Evolutionary conservation across 53 echinoderm and acorn worm genomes (phyloP), one percentile per base, ranked within the genome.

Genomic region (Henricia sp.): DNA sequence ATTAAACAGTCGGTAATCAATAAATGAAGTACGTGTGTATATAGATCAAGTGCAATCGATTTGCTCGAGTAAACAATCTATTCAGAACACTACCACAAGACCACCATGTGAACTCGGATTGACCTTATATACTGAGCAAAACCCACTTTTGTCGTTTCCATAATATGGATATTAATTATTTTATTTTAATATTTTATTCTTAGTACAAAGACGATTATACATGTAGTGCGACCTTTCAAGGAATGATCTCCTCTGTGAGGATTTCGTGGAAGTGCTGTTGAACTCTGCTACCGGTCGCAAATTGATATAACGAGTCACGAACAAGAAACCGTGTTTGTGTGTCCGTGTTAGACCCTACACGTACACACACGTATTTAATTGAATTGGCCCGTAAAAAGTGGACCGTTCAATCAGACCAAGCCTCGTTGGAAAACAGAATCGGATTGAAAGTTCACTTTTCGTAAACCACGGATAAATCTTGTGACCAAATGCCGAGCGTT

Each of bases 361-460:
- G 8, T 14, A 46, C 48, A 67, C 39, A 24, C 28, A 37, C 2
- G 67, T 39, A 3, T 38, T 29, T 67, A n/a, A 23, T 34, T 60
- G 29, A 19, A 60, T 60, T 60, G 62, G 33, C 14, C n/a, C 33
- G 62, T 34, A 9, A 60, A 30, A 60, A 26, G 24, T 56, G 8
- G 8, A 0, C 24, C 27, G 16, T 52, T 16, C 56, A 16, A 12
- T 1, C 62, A 32, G 56, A 19, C 63, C 67, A n/a, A 8, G 4
- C 39, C 39, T 38, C 2, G 67, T 21, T 38, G 37, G 16, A 12
- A 38, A 41, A 41, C n/a, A 59, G 59, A 39, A 57, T 6, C 17
- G 26, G 70, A 37, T 76, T 20, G 14, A 58, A 58, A 76, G 76
- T 76, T 76, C 76, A 76, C 28, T 38, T 42, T 17, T n/a, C n/a